Base-by-base conservation (phyloP, 2,797 vertebrate genomes). In the Chlorospingus semifuscus region DNA sequence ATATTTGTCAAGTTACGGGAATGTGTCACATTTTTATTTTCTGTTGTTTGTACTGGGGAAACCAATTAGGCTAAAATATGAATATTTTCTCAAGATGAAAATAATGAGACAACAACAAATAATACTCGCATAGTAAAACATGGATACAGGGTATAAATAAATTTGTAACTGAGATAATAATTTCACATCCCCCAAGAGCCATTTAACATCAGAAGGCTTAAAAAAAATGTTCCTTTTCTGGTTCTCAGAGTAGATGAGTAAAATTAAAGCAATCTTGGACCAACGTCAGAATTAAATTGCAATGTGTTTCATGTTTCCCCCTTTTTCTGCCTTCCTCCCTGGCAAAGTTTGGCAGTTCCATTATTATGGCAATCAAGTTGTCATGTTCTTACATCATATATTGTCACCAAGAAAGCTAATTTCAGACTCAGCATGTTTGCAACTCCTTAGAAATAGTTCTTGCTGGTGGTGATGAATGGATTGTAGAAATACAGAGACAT, bases 291-390 rank as follows among this genome's bases (percentile, higher is more conserved):
- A 96, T 94, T 89, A 90, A 94, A 97, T 90, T 90, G 49, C 32
- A 61, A 63, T 50, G 79, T 65, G 22, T 65, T 96, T 91, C 69
- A 64, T 52, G 65, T 77, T 87, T 85, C 60, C 60, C 29, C 15
- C n/a, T 85, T 93, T 47, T 75, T 84, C 46, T 91, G 34, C 42
- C 17, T 87, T 34, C 15, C n/a, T 91, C 13, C 10, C 20, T 55
- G 41, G 56, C 64, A 88, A 86, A 93, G 63, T 42, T 72, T 93
- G 87, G 69, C 78, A 89, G 72, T 88, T 88, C 84, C 68, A 95
- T 96, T 96, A 96, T 92, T 95, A 92, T 80, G 72, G 74, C 91
- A 96, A 91, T 95, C 95, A 94, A 95, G 30, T 30, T 95, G 83
- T 91, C 70, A 3, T 82, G 65, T 93, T 76, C 75, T 91, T 96